Base-by-base conservation (phyloP, 2,797 vertebrate species). In the Pitangus sulphuratus region DNA sequence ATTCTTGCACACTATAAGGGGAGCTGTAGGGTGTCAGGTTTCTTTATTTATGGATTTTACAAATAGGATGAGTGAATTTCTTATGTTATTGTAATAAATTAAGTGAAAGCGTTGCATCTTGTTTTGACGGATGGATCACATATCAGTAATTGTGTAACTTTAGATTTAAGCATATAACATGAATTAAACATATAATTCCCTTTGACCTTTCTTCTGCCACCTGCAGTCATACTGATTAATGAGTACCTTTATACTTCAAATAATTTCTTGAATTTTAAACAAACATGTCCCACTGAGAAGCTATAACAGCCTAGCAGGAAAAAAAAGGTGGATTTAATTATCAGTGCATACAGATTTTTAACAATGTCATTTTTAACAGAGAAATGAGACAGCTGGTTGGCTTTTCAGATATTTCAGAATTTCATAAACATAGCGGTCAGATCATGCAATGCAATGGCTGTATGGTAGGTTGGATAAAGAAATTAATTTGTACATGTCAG, bases 221-320 rank as follows among this genome's bases (percentile, higher is more conserved):
- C 71, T 5, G 4, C 86, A 69, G 68, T 85, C 65, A 11, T 61
- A 57, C n/a, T 68, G 83, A 84, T 28, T 90, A 95, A 86, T 68
- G n/a, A 86, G 28, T 69, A 91, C 45, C 31, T 91, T 86, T 75
- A 33, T 75, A 65, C 10, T 71, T 37, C 33, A 81, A 90, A 57
- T 75, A 92, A 80, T 92, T 92, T 72, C 24, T 77, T 78, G 50
- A 33, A 56, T 93, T 96, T 96, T 75, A 92, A 95, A 87, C 84
- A 92, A 90, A 68, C 64, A 44, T 68, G 19, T 85, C 77, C 87
- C 82, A 40, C 81, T 90, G 84, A 85, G 71, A 68, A 74, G 26
- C 37, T 91, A 5, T 72, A 87, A 60, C 16, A 26, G 60, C n/a
- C 45, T 77, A 76, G 33, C 24, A 77, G n/a, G 8, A 37, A 72